phyloP scores from a whole-genome alignment of 23 tunicate species.

The Halocynthia aurantium region DNA sequence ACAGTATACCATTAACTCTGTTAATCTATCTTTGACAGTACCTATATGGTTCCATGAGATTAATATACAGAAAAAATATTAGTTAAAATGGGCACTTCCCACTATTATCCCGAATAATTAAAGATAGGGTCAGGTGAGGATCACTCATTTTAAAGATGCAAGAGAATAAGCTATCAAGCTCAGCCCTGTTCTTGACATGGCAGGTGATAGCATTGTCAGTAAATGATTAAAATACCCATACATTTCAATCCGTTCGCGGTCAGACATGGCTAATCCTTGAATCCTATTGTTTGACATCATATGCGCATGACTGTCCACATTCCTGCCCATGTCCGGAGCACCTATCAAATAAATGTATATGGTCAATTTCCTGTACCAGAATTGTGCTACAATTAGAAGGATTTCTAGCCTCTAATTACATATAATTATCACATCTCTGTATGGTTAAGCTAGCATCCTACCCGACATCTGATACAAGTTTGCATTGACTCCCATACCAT shows the following conservation, averaged over 20 bases:
- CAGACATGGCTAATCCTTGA: slow-evolving; percentile 12
- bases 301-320: too few relatives aligned
- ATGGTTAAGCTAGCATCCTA: background rate
- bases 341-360: too few relatives aligned
- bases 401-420: background rate
- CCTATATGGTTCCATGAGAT: too few relatives aligned
- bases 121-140: background rate
- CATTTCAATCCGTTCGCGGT: slow-evolving; percentile 74
- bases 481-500: background rate
- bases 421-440: background rate
- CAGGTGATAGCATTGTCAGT: background rate
- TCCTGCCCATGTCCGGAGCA: too few relatives aligned
- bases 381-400: too few relatives aligned
- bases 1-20: background rate
- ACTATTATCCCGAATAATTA: too few relatives aligned
- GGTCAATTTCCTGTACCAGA: too few relatives aligned
- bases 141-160: background rate
- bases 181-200: background rate
- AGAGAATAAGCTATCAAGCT: background rate
- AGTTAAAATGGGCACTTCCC: too few relatives aligned
- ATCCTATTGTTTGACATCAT: too few relatives aligned
- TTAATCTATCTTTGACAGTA: background rate
- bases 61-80: too few relatives aligned
- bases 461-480: slow-evolving; percentile 2
- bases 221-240: background rate